Conservation (phyloP, 2,797 vertebrate genomes). For the Thamnophis elegans region DNA sequence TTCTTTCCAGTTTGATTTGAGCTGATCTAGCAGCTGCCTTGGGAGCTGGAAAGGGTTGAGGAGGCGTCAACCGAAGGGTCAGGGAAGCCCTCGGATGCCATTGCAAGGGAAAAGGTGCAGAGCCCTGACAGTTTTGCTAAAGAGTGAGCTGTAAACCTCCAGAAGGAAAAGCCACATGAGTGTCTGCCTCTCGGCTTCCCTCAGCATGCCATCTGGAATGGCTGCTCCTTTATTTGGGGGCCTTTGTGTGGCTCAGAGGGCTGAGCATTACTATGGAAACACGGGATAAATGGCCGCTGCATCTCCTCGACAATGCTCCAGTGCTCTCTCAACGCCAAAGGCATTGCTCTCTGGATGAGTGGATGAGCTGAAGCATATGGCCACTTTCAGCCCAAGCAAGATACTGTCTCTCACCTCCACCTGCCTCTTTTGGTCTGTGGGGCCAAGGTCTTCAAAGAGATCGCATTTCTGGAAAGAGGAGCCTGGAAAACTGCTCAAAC, state of each 20-base stretch:
- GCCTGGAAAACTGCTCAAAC: neutral
- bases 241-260: neutral
- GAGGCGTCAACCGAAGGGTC: neutral
- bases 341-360: rapidly evolving
- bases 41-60: neutral
- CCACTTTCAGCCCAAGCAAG: rapidly evolving
- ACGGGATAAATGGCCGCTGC: neutral
- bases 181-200: neutral
- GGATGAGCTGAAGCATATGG: neutral
- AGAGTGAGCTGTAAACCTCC: neutral
- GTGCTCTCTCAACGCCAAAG: neutral
- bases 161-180: neutral
- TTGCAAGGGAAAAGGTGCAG: neutral
- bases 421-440: neutral
- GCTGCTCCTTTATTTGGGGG: neutral
- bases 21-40: neutral
- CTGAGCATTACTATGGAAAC: slow-evolving; percentile 24
- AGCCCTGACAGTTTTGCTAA: too few relatives aligned
- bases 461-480: rapidly evolving
- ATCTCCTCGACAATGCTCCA: neutral
- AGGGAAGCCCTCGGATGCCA: neutral
- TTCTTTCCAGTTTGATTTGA: neutral
- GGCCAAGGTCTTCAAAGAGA: neutral
- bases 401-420: neutral
- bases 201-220: neutral